Percentiles rank a stretch among this genome's conserved stretches.
Evolutionary conservation across 2,888 invertebrate genomes (phyloP).

Genomic region (Nymphalis c-album): DNA sequence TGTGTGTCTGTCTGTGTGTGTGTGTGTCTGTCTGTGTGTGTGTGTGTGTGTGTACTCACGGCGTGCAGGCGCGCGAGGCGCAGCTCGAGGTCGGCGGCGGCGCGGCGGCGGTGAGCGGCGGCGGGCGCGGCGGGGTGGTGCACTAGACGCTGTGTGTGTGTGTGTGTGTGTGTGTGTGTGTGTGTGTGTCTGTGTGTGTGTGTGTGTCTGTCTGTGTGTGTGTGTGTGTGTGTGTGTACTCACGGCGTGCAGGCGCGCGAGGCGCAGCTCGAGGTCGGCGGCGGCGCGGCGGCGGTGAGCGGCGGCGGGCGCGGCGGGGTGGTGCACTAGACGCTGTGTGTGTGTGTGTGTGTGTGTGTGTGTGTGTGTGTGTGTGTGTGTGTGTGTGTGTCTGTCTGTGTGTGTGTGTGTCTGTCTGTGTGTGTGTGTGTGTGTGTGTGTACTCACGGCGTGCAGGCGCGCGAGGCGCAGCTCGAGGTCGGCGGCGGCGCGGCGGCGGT

Average conservation of each 20-base stretch:
- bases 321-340: no score
- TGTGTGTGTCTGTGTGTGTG: no score
- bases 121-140: slow-evolving; percentile 56
- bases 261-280: slow-evolving; percentile 52
- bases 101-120: slow-evolving; percentile 54
- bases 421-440: background rate
- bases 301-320: slow-evolving; percentile 56
- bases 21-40: no score
- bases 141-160: slow-evolving; percentile 42
- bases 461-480: slow-evolving; percentile 56
- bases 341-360: no score
- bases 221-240: slow-evolving; percentile 32
- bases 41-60: slow-evolving; percentile 45
- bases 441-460: slow-evolving; percentile 59
- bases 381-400: background rate
- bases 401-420: no score
- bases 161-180: background rate
- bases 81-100: slow-evolving; percentile 56
- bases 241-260: slow-evolving; percentile 60
- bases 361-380: no score
- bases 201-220: no score
- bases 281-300: slow-evolving; percentile 58
- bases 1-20: background rate
- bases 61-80: slow-evolving; percentile 57
- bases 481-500: slow-evolving; percentile 55